Conservation (phyloP, 2,888 invertebrate genomes). For the Cremastobaeus sp. region DNA sequence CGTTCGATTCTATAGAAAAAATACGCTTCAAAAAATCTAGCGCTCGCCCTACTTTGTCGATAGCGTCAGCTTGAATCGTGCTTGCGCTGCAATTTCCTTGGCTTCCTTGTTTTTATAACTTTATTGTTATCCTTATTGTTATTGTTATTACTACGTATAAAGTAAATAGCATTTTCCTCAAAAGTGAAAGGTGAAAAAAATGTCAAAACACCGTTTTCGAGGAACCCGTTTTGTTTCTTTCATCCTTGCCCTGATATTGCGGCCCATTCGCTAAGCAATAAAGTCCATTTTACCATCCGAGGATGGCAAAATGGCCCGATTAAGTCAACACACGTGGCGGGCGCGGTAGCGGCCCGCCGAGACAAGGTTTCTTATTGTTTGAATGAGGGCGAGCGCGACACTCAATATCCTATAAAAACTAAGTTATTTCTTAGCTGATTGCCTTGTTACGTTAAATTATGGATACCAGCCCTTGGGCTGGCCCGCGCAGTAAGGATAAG, state of each 20-base stretch:
- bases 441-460: slow-evolving; percentile 77
- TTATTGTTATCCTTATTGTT: slow-evolving; percentile 14
- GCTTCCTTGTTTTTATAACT: not conserved
- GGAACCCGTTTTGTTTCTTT: too few relatives aligned
- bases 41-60: slow-evolving; percentile 62
- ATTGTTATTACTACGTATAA: slow-evolving; percentile 14
- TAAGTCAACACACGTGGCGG: too few relatives aligned
- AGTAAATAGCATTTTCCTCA: too few relatives aligned
- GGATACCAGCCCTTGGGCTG: slow-evolving; percentile 64
- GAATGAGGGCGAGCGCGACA: slow-evolving; percentile 68
- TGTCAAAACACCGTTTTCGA: too few relatives aligned
- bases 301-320: too few relatives aligned
- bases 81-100: not conserved
- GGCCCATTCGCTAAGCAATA: too few relatives aligned
- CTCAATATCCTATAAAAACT: slow-evolving; percentile 78
- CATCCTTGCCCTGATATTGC: too few relatives aligned
- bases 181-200: too few relatives aligned
- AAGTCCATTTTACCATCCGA: too few relatives aligned
- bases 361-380: too few relatives aligned
- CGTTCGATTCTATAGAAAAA: slow-evolving; percentile 68
- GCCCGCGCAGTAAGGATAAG: slow-evolving; percentile 77
- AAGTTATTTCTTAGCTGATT: slow-evolving; percentile 78
- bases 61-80: slow-evolving; percentile 28
- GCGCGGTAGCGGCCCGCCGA: too few relatives aligned
- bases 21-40: slow-evolving; percentile 67